Conservation (phyloP, 2,888 invertebrate species). For the Dysmachus trigonus region DNA sequence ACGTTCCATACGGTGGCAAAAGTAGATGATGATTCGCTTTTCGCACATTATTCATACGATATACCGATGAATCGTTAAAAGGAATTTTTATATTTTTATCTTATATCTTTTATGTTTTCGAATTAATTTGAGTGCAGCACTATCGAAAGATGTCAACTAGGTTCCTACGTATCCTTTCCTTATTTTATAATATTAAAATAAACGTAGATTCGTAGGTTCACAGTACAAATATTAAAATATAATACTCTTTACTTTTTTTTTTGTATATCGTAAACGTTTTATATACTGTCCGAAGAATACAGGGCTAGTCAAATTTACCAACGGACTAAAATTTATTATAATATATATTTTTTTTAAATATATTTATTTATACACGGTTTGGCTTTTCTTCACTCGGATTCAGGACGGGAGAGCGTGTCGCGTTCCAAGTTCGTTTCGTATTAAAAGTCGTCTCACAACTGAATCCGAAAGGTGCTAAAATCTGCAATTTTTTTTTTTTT, state of each 20-base stretch:
- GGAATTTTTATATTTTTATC: not conserved
- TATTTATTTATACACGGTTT: constrained; percentile 14
- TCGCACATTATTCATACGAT: not conserved
- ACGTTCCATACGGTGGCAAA: not conserved
- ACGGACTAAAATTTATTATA: not conserved
- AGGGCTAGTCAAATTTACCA: not conserved
- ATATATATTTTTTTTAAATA: not conserved
- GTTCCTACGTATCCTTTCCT: not conserved
- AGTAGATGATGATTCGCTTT: not conserved
- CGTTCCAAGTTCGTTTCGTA: constrained; percentile 58
- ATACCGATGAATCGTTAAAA: not conserved
- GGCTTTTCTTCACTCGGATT: not conserved
- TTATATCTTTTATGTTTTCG: not conserved
- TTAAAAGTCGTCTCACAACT: constrained; percentile 61
- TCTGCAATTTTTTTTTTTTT: not conserved
- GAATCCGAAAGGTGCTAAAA: constrained; percentile 52
- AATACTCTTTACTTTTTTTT: not conserved
- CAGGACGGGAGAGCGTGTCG: constrained; percentile 14
- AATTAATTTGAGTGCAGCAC: not conserved
- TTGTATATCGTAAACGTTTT: not conserved
- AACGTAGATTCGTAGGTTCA: no score
- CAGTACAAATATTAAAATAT: no score
- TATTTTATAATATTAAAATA: not conserved
- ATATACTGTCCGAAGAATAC: not conserved
- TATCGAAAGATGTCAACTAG: not conserved